Evolutionary conservation across 2,113 vertebrate species (phyloP).

Genomic region (Pachypanchax playfairii): DNA sequence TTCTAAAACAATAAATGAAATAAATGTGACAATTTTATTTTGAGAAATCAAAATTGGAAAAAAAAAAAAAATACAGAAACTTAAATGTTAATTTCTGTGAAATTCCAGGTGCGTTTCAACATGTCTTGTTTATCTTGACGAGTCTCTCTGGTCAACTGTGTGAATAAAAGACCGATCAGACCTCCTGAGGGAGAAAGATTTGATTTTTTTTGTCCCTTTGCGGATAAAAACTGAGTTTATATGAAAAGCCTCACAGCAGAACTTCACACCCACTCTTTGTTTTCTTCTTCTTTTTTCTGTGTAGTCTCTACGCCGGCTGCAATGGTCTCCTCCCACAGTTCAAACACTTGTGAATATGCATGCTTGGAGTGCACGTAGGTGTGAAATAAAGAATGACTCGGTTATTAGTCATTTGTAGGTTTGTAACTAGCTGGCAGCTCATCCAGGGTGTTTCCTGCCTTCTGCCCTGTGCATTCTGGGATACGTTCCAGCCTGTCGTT

Average conservation of each 20-base stretch:
- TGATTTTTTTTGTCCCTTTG: too few species aligned
- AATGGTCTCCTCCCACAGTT: constrained; percentile 35
- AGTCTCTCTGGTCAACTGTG: too few species aligned
- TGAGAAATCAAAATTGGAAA: too few species aligned
- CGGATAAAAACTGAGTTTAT: too few species aligned
- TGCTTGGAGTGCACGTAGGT: constrained; percentile 35
- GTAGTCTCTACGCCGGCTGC: constrained; percentile 21
- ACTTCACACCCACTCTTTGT: constrained; percentile 7
- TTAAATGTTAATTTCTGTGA: too few species aligned
- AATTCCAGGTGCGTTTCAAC: too few species aligned
- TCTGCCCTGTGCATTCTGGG: constrained; percentile 62
- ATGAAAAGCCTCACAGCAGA: constrained; percentile 13
- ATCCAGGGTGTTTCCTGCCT: constrained; percentile 56
- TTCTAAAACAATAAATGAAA: too few species aligned
- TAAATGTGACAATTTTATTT: too few species aligned
- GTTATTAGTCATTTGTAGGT: constrained; percentile 51
- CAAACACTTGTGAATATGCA: constrained; percentile 42
- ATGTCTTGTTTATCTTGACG: too few species aligned
- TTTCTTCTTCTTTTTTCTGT: constrained; percentile 6
- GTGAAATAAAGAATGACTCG: constrained; percentile 45
- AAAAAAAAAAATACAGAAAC: too few species aligned
- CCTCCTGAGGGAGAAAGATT: too few species aligned
- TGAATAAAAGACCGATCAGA: too few species aligned
- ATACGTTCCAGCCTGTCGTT: constrained; percentile 50
- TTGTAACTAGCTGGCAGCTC: constrained; percentile 48